Conservation (phyloP, 2,888 invertebrate genomes). For the Meloe dianella region DNA sequence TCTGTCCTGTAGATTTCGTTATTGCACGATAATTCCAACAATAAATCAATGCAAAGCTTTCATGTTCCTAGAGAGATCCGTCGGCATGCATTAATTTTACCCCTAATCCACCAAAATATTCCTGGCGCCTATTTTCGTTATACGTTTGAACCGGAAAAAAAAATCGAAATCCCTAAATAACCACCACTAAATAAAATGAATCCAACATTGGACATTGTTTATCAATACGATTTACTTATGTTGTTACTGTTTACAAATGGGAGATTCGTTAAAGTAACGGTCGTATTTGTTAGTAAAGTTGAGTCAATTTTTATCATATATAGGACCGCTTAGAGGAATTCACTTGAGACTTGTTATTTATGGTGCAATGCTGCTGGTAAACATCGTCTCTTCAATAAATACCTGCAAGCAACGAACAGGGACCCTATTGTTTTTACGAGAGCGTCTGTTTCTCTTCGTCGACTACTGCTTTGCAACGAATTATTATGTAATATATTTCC, state of each 20-base stretch:
- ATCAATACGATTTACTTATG: background rate
- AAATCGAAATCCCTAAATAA: slow-evolving; percentile 32
- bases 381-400: slow-evolving; percentile 27
- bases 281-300: background rate
- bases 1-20: slow-evolving; percentile 12
- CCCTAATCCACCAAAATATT: slow-evolving; percentile 37
- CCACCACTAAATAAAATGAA: slow-evolving; percentile 37
- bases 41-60: slow-evolving; percentile 33
- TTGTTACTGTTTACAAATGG: background rate
- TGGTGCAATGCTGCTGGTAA: slow-evolving; percentile 20
- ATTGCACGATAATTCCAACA: slow-evolving; percentile 28
- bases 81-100: slow-evolving; percentile 35
- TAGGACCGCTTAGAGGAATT: slow-evolving; percentile 25
- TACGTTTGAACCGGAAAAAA: slow-evolving; percentile 30
- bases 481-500: slow-evolving; percentile 33
- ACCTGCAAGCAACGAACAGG: slow-evolving; percentile 24
- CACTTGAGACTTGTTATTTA: slow-evolving; percentile 33
- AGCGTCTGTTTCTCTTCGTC: slow-evolving; percentile 21
- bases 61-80: slow-evolving; percentile 29
- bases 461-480: slow-evolving; percentile 29
- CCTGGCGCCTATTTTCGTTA: slow-evolving; percentile 35
- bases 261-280: background rate
- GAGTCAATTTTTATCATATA: background rate
- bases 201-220: slow-evolving; percentile 34
- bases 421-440: slow-evolving; percentile 24